Percentiles rank a stretch among this genome's conserved stretches.
phyloP scores from a whole-genome alignment of 1,140 invertebrate species.

The Drosophila mojavensis region DNA sequence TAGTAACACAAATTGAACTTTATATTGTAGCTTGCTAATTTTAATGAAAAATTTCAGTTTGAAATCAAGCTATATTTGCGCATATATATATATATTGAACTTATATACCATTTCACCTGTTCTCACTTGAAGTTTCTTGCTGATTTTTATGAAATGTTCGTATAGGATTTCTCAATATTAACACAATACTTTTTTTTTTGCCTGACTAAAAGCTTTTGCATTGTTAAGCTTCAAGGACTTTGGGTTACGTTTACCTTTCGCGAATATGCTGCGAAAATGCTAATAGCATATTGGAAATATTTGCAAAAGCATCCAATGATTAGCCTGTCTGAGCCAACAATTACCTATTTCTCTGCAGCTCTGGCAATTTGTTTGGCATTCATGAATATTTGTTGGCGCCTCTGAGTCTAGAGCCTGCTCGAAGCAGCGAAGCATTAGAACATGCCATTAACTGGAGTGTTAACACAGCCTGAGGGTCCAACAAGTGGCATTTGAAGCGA shows the following conservation, averaged over 20 bases:
- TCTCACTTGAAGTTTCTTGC: too few relatives aligned
- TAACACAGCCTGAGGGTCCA: conserved; percentile 22
- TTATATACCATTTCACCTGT: too few relatives aligned
- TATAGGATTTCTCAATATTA: too few relatives aligned
- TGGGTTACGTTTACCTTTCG: background rate
- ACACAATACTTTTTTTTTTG: background rate
- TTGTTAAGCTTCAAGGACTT: background rate
- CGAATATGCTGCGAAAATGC: background rate
- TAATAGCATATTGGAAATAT: conserved; percentile 11
- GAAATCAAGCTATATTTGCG: too few relatives aligned
- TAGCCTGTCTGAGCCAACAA: conserved; percentile 1
- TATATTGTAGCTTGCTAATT: too few relatives aligned
- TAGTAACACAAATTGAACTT: too few relatives aligned
- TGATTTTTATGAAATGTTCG: too few relatives aligned
- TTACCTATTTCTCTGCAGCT: conserved; percentile 11
- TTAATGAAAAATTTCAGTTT: too few relatives aligned
- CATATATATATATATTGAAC: too few relatives aligned
- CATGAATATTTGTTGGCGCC: conserved; percentile 5
- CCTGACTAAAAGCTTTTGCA: background rate
- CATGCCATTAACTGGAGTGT: conserved; percentile 40
- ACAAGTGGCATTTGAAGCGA: conserved; percentile 56
- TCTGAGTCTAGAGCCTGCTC: background rate
- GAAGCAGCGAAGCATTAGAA: conserved; percentile 7
- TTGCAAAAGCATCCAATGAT: conserved; percentile 1
- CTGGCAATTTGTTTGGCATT: conserved; percentile 12